phyloP scores from a whole-genome alignment of 2,113 vertebrate species.

The Hippocampus zosterae region DNA sequence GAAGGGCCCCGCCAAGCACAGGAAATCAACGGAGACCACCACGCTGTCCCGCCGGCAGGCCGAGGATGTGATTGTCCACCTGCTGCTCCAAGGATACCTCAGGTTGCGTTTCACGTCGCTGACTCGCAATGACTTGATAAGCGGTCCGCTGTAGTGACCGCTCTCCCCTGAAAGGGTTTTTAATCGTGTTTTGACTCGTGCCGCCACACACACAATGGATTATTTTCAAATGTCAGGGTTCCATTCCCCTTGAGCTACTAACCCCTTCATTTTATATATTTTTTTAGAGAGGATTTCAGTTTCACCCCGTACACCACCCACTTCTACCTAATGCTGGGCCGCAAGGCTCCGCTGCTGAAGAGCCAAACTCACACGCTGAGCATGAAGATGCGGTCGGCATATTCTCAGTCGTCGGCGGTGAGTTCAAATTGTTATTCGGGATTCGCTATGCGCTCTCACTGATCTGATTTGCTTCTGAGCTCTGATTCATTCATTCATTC shows the following conservation, averaged over 20 bases:
- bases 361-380: conserved; percentile 70
- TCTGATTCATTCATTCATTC: no score
- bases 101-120: conserved; percentile 66
- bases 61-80: conserved; percentile 79
- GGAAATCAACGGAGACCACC: conserved; percentile 75
- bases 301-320: conserved; percentile 93
- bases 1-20: conserved; percentile 80
- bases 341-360: conserved; percentile 82
- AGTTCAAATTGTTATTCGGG: not conserved
- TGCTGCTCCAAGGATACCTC: conserved; percentile 86
- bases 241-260: no score
- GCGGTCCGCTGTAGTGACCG: no score
- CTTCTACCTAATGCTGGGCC: conserved; percentile 87
- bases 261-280: not conserved
- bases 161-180: no score
- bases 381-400: conserved; percentile 67
- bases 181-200: no score
- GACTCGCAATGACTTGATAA: not conserved
- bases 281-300: conserved; percentile 91
- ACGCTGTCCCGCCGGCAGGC: conserved; percentile 75
- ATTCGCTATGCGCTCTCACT: not conserved
- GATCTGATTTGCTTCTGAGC: not conserved
- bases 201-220: no score
- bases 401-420: not conserved
- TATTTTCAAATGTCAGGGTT: no score